Base-by-base conservation (phyloP, 2,113 vertebrate genomes). In the Cisticola juncidis region DNA sequence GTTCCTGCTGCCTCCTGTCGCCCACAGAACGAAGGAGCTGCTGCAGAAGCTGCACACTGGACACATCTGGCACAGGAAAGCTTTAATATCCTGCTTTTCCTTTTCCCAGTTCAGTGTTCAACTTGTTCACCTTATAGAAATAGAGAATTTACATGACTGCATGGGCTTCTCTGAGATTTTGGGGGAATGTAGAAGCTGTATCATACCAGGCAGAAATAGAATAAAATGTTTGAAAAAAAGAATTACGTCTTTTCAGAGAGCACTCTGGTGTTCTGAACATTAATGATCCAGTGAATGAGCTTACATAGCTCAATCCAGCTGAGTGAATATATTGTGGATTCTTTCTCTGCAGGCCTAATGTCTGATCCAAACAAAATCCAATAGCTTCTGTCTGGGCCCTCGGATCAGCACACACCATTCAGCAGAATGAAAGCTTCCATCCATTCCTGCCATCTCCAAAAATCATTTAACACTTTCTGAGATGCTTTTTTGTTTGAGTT, bases 281-380 rank as follows among this genome's bases (percentile, higher is more conserved):
- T 61, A 86, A 38, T 47, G 76, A 88, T 80, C 28, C 62, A 38
- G 73, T 2, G 6, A 20, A 12, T 66, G 64, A 90, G 42, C 45
- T 82, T 42, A 15, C 50, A 56, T 54, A 42, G 82, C 86, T 95
- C 50, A 64, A 0, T 78, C 44, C 33, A 83, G 45, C 82, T 70
- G 73, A 85, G 48, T 29, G 25, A 60, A 44, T 94, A 20, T 58
- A 22, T 36, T 74, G 54, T 47, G 80, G 85, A 21, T 65, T 51
- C 25, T 82, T 70, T 51, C 71, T 88, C 66, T 81, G 58, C 50
- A 65, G 74, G 33, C 71, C 64, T 86, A 22, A 47, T 22, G 26
- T 61, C 85, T 51, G 35, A 79, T 85, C 44, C 6, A 11, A 48
- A 44, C 81, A 85, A 48, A 89, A 88, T 92, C 88, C 86, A 88